Base-by-base conservation (phyloP, 1,140 invertebrate genomes). In the Araneus ventricosus region DNA sequence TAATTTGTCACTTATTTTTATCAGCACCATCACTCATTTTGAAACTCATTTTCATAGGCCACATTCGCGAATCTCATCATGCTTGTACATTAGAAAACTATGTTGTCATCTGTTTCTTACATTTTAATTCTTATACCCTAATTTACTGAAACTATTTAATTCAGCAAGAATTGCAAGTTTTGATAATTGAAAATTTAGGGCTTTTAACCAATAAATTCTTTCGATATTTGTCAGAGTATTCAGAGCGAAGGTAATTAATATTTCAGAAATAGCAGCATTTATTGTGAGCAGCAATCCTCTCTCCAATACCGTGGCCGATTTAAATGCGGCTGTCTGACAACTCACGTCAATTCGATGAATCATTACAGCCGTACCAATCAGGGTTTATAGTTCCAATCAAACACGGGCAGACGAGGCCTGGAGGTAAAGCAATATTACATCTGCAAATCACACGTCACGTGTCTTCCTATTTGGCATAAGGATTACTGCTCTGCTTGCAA, bases 321-420 rank as follows among this genome's bases (percentile, higher is more conserved):
- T 75, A 34, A 75, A 75, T 30, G 70, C 70, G 20, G 17, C 30
- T 14, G 30, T 75, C 70, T 75, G 70, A 75, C 70, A 75, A 37
- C 70, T 37, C 70, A 17, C 70, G 70, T 75, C 70, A 75, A 34
- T 75, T 75, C 70, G 17, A 17, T 37, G 70, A 75, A 75, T 75
- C 70, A 75, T 75, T 75, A 75, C 20, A 34, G 14, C 34, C 30
- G 20, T 75, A 75, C 70, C 30, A 75, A 75, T 75, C 70, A 75
- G 34, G 70, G 30, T 75, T 75, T 75, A 75, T 75, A 75, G 70
- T 75, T 75, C 70, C 70, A 75, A 75, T 75, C 70, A 75, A 75
- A 75, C 70, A 75, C 17, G 30, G 70, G 37, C 70, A 75, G 30
- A 20, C 30, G 34, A 37, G 17, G 30, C 70, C 70, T 34, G 27